These are phyloP conservation scores for Drosophila simulans DNA, from an alignment of 1,140 invertebrate genomes.

Conservation along the genomic window DNA sequence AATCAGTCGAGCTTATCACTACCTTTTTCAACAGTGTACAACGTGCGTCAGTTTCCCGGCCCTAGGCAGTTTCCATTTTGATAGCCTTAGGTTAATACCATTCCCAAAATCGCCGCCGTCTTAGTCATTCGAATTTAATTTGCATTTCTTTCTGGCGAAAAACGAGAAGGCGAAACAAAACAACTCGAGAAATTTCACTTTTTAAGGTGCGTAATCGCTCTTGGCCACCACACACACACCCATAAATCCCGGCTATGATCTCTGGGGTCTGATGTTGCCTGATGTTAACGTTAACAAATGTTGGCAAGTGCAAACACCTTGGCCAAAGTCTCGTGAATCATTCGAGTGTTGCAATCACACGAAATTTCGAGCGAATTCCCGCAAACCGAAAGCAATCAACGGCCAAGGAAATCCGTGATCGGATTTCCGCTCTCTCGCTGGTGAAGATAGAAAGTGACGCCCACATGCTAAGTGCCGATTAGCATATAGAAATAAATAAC, in stretches of 20 bases:
- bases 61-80: slow-evolving; percentile 34
- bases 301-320: slow-evolving; percentile 42
- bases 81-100: slow-evolving; percentile 10
- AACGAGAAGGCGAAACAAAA: slow-evolving; percentile 62
- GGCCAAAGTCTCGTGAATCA: slow-evolving; percentile 39
- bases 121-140: slow-evolving; percentile 54
- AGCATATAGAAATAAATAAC: slow-evolving; percentile 71
- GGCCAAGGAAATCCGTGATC: slow-evolving; percentile 49
- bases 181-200: slow-evolving; percentile 75
- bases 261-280: slow-evolving; percentile 15
- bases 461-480: slow-evolving; percentile 51
- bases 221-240: slow-evolving; percentile 37
- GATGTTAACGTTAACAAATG: slow-evolving; percentile 24
- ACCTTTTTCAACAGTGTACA: neutral
- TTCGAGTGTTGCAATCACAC: slow-evolving; percentile 48
- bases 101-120: slow-evolving; percentile 28
- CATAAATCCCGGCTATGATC: slow-evolving; percentile 25
- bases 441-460: slow-evolving; percentile 52
- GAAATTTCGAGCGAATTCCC: slow-evolving; percentile 36
- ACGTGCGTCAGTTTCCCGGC: slow-evolving; percentile 3
- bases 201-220: slow-evolving; percentile 81
- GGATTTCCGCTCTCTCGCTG: slow-evolving; percentile 43
- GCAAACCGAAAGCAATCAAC: slow-evolving; percentile 7
- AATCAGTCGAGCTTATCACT: no score
- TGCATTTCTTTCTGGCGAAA: slow-evolving; percentile 53